Base-by-base conservation (phyloP, 2,888 invertebrate genomes). In the Caenorhabditis drosophilae region DNA sequence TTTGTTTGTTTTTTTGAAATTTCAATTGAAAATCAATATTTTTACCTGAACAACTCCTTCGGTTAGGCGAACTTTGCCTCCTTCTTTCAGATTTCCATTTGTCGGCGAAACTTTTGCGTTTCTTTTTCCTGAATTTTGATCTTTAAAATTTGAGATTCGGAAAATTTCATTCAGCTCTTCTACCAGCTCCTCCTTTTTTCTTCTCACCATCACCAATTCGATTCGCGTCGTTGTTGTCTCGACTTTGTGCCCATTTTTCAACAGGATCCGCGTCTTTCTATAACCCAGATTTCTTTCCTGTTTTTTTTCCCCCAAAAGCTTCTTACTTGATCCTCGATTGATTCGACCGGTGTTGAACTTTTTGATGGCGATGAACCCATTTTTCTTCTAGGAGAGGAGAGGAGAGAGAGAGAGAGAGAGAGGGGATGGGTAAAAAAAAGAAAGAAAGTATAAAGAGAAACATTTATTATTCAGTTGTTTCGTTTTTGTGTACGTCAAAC, bases 21-120 rank as follows among this genome's bases (percentile, higher is more conserved):
- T n/a, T n/a, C n/a, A n/a, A n/a, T n/a, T n/a, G n/a, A n/a, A n/a
- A n/a, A n/a, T n/a, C n/a, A n/a, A n/a, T n/a, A n/a, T n/a, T n/a
- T n/a, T n/a, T n/a, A n/a, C n/a, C n/a, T 71, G 47, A 2, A 84
- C 74, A 9, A 80, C 73, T 12, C 75, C 76, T 40, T 80, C 80
- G 16, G 79, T 82, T 40, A 84, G 48, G 20, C 76, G 76, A 34
- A 79, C 71, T 36, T 74, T 72, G 20, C 73, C 73, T 6, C 54
- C 51, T 27, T 49, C 44, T 26, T 41, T 34, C 1, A 12, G 38
- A 6, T 41, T 27, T n/a, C 55, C 60, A 23, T 22, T 35, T 2
- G 49, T 27, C n/a, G 67, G 67, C 2, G 50, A 47, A 23, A 67
- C 67, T 48, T 67, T 67, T 1, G 67, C 54, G 22, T 55, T 59